Percentiles rank a stretch among this genome's conserved stretches.
These are phyloP conservation scores for Megalonaias nervosa DNA, from an alignment of 1,140 invertebrate species.

Conservation along the genomic window DNA sequence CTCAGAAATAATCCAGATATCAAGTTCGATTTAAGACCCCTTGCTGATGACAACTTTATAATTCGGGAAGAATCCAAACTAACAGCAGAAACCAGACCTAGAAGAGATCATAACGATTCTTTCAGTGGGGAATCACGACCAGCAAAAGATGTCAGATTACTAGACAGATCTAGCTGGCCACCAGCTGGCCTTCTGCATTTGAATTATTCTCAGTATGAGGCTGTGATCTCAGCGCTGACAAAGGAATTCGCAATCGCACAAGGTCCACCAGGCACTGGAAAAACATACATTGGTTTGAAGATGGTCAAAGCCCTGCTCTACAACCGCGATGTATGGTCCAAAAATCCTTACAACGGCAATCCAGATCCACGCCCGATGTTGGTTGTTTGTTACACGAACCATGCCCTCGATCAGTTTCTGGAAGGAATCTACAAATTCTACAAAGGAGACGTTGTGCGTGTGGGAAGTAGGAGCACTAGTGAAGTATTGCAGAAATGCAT, in stretches of 20 bases:
- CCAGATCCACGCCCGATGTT: constrained; percentile 76
- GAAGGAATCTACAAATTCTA: constrained; percentile 73
- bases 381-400: constrained; percentile 88
- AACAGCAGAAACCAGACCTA: constrained; percentile 24
- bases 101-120: not conserved
- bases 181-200: constrained; percentile 54
- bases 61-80: constrained; percentile 31
- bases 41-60: constrained; percentile 40
- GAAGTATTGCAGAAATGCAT: constrained; percentile 44
- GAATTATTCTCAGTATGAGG: constrained; percentile 71
- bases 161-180: constrained; percentile 50
- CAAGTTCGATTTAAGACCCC: constrained; percentile 42
- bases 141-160: constrained; percentile 33
- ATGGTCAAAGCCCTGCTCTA: constrained; percentile 65
- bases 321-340: constrained; percentile 59
- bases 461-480: constrained; percentile 81
- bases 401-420: constrained; percentile 91
- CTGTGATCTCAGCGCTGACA: constrained; percentile 70
- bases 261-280: constrained; percentile 71
- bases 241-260: constrained; percentile 80
- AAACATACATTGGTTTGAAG: constrained; percentile 67
- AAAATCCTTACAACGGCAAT: constrained; percentile 17
- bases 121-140: constrained; percentile 14
- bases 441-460: constrained; percentile 75
- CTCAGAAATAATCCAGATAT: constrained; percentile 7